These are phyloP conservation scores for Cebidichthys violaceus DNA, from an alignment of 2,113 vertebrate species.

Conservation along the genomic window DNA sequence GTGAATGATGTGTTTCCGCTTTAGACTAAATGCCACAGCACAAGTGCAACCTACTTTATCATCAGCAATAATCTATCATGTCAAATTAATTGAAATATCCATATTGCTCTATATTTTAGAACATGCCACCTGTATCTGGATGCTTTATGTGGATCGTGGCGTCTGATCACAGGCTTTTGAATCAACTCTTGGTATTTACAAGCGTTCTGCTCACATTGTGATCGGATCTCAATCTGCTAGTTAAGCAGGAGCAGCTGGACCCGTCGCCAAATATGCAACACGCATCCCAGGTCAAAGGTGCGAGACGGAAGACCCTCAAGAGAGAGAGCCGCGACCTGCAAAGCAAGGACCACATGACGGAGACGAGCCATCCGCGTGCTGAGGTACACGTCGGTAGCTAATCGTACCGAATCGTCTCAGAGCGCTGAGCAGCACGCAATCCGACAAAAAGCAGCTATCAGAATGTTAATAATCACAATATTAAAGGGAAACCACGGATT, in stretches of 20 bases:
- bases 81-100: background rate
- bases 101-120: background rate
- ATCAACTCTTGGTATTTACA: background rate
- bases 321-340: background rate
- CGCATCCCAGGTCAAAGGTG: background rate
- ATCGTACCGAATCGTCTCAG: background rate
- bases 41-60: background rate
- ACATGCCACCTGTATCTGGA: background rate
- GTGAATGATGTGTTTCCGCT: background rate
- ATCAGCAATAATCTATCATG: background rate
- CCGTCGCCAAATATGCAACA: background rate
- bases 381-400: background rate
- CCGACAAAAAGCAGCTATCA: background rate
- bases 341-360: background rate
- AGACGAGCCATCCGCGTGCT: background rate
- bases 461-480: background rate
- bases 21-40: constrained; percentile 7
- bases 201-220: background rate
- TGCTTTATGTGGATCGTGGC: background rate
- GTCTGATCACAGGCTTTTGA: background rate
- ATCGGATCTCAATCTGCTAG: background rate
- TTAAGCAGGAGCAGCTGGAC: background rate
- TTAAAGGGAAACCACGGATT: background rate
- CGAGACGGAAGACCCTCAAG: background rate
- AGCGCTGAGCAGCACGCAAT: background rate